Conservation (phyloP, 2,797 vertebrate species). For the Gadopsis marmoratus region DNA sequence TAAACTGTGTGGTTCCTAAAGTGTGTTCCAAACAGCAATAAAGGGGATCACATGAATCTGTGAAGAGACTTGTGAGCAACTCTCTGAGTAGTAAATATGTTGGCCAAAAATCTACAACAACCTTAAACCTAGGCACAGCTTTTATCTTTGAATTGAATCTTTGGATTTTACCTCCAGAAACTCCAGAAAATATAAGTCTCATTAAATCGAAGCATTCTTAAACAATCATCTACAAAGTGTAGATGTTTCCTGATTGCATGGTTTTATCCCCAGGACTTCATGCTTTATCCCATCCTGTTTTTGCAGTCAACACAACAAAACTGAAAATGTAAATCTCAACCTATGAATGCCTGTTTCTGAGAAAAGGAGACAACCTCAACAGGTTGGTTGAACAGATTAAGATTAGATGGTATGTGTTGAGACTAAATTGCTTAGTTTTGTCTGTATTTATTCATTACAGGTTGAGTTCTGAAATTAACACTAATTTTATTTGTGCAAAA, state of each 20-base stretch:
- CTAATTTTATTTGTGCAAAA: not conserved
- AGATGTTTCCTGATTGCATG: not conserved
- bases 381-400: not conserved
- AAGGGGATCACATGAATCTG: slow-evolving; percentile 1
- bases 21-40: not conserved
- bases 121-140: not conserved
- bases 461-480: slow-evolving; percentile 3
- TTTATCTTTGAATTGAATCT: not conserved
- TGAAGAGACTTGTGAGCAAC: not conserved
- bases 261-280: too few relatives aligned
- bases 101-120: slow-evolving; percentile 16
- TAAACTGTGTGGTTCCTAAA: not conserved
- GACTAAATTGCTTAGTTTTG: not conserved
- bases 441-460: not conserved
- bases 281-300: too few relatives aligned
- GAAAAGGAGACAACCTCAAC: not conserved
- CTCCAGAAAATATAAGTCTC: not conserved
- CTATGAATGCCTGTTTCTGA: not conserved
- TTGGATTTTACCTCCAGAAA: not conserved
- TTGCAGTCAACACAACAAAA: not conserved
- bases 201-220: not conserved
- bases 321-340: not conserved
- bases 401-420: not conserved
- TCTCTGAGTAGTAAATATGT: not conserved
- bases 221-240: not conserved